These are phyloP conservation scores for Cataglyphis hispanica DNA, from an alignment of 1,140 invertebrate genomes.

Conservation along the genomic window DNA sequence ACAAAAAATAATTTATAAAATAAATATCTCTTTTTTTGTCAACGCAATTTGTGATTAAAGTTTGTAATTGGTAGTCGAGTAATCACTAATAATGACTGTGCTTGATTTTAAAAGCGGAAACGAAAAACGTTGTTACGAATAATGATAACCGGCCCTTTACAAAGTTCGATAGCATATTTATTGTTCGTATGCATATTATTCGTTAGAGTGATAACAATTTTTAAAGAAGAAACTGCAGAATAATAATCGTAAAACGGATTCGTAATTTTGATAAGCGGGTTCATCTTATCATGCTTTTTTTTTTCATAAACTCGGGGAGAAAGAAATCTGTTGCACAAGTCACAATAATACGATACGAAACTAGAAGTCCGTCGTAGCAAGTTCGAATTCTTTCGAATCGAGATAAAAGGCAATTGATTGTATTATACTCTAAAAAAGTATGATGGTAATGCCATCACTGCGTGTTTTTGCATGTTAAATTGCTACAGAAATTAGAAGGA, in stretches of 20 bases:
- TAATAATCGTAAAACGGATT: constrained; percentile 33
- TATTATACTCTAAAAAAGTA: not conserved
- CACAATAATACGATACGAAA: constrained; percentile 39
- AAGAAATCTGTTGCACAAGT: constrained; percentile 34
- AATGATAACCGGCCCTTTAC: constrained; percentile 33
- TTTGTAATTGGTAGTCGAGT: constrained; percentile 5
- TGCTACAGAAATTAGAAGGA: not conserved
- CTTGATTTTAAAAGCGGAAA: not conserved
- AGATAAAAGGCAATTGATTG: not conserved
- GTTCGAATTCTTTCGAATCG: not conserved
- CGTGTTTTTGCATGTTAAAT: not conserved
- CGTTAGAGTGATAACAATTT: constrained; percentile 24
- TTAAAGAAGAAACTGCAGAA: constrained; percentile 1
- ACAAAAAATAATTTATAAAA: not conserved
- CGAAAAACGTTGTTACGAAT: constrained; percentile 13
- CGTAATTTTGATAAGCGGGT: constrained; percentile 62
- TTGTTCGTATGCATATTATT: not conserved
- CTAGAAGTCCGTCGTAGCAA: not conserved
- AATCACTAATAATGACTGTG: constrained; percentile 5
- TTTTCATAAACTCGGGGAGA: not conserved
- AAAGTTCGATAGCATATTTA: constrained; percentile 50
- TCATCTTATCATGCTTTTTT: not conserved
- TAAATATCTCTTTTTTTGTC: not conserved
- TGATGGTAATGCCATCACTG: constrained; percentile 1
- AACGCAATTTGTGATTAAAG: constrained; percentile 12